Evolutionary conservation across 1,140 invertebrate species (phyloP), one percentile per base, ranked within the genome.

Genomic region (Gonatopus flavifemur): DNA sequence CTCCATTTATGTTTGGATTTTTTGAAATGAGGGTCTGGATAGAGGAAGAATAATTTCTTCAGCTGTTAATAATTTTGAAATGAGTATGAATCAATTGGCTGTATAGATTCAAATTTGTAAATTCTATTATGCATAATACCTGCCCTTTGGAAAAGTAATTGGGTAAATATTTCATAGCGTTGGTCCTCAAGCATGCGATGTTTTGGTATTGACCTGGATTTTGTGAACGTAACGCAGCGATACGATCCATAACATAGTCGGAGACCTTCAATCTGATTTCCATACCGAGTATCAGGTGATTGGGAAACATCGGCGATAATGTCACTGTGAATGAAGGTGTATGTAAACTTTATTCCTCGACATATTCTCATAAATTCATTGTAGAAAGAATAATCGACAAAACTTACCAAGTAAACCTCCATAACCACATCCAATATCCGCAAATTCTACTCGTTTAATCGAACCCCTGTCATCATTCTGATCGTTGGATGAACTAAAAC

Each of bases 21-120:
- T 76, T 99, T 99, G 74, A 99, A 99, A 82, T 99, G 98, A 28
- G 98, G 98, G 83, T 99, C 98, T 21, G 98, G 98, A 77, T 98
- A 99, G n/a, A 99, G 79, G 71, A 99, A 98, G 77, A 99, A 99
- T 87, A 99, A 96, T 80, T 99, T 99, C 53, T 88, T 87, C 12
- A 99, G 79, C 88, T 99, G 82, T 59, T 59, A 59, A 57, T 60
- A 47, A 21, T 45, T 54, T 49, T 33, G 13, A 48, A 2, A 21
- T 35, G 13, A 33, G 19, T 10, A 40, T 13, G 6, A 32, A 41
- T 21, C 2, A 13, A 13, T 24, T n/a, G n/a, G n/a, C n/a, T n/a
- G 41, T 25, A 48, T 41, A 36, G 24, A 21, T 15, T n/a, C n/a
- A 55, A 36, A 12, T 28, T 58, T 64, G 15, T 9, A 9, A 15